These are phyloP conservation scores for Gasterosteus nipponicus DNA, from an alignment of 2,113 vertebrate genomes.

Conservation along the genomic window DNA sequence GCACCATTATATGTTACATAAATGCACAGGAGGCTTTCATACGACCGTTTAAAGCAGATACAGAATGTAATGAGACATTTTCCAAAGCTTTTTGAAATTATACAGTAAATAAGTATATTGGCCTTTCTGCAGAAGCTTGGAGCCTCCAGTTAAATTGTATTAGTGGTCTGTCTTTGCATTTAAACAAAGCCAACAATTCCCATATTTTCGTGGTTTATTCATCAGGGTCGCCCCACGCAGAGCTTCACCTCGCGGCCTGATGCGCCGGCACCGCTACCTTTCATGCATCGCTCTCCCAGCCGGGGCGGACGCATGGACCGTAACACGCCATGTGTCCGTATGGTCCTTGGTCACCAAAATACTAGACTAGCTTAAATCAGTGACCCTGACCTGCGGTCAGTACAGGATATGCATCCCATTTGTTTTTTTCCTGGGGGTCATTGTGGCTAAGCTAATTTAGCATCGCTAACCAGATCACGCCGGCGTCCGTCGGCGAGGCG, in stretches of 20 bases:
- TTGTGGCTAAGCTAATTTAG: slow-evolving; percentile 46
- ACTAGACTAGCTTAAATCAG: slow-evolving; percentile 40
- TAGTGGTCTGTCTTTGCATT: slow-evolving; percentile 1
- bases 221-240: slow-evolving; percentile 39
- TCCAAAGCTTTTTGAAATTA: slow-evolving; percentile 12
- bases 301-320: slow-evolving; percentile 19
- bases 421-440: slow-evolving; percentile 8
- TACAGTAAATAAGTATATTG: slow-evolving; percentile 9
- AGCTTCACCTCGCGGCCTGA: slow-evolving; percentile 16
- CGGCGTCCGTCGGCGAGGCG: background rate
- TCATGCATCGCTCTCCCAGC: slow-evolving; percentile 54
- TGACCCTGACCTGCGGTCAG: slow-evolving; percentile 18
- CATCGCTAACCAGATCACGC: slow-evolving; percentile 26
- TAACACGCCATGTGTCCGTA: background rate
- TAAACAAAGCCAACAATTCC: slow-evolving; percentile 30
- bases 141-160: background rate
- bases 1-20: slow-evolving; percentile 7
- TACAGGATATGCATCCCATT: background rate
- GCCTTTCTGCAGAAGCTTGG: slow-evolving; percentile 11
- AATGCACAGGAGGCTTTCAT: background rate
- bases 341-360: slow-evolving; percentile 7
- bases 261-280: slow-evolving; percentile 4
- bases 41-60: background rate
- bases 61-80: slow-evolving; percentile 7
- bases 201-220: slow-evolving; percentile 39